These are phyloP conservation scores for Cryptoprocta ferox DNA, from an alignment of 2,797 vertebrate genomes.

Conservation along the genomic window DNA sequence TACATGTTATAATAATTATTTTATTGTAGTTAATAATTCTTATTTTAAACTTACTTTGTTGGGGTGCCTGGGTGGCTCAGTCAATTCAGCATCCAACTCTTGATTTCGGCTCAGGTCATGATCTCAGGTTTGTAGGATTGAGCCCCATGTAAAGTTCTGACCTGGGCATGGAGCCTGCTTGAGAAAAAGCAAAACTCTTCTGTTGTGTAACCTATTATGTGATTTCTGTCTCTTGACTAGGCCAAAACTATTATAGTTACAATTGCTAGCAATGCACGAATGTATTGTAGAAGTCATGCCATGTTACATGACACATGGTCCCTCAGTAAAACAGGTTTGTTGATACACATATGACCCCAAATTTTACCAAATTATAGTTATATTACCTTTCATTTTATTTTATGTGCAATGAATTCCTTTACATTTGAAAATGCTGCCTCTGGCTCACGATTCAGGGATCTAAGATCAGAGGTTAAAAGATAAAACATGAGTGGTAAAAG, in stretches of 20 bases:
- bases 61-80: no score
- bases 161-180: no score
- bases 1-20: neutral
- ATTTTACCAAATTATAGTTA: neutral
- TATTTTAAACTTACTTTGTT: neutral
- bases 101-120: no score
- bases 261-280: neutral
- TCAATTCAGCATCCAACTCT: no score
- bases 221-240: neutral
- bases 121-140: no score
- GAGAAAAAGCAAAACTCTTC: neutral
- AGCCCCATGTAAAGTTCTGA: no score
- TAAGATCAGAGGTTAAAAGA: neutral
- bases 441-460: neutral
- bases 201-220: neutral
- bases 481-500: neutral
- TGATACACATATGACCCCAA: neutral
- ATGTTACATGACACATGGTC: neutral
- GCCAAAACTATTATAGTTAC: neutral
- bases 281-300: neutral
- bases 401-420: neutral
- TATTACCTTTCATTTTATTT: neutral
- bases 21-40: neutral
- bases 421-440: neutral
- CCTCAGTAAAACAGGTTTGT: neutral